Conservation (phyloP, 92 coral and sea anemone species). For the Zoanthus gigantus region DNA sequence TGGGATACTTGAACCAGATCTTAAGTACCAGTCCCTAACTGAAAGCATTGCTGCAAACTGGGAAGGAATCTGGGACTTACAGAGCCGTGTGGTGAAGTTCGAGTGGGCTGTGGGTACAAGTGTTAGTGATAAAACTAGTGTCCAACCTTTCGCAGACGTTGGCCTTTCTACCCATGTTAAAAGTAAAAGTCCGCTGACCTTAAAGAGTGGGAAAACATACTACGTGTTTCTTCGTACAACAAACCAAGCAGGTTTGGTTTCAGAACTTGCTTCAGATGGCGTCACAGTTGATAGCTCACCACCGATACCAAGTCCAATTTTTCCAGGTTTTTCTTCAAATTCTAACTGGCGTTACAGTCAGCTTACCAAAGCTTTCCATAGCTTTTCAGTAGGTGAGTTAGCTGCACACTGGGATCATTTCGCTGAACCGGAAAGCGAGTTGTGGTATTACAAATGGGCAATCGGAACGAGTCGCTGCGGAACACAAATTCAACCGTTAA, state of each 20-base stretch:
- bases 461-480: conserved; percentile 88
- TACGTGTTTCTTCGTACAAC: conserved; percentile 71
- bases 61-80: conserved; percentile 96
- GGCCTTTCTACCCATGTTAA: conserved; percentile 87
- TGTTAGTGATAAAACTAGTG: conserved; percentile 45
- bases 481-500: conserved; percentile 85
- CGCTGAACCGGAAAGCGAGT: conserved; percentile 82
- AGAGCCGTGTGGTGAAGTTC: conserved; percentile 81
- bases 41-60: conserved; percentile 88
- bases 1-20: conserved; percentile 90
- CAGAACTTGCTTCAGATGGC: conserved; percentile 82
- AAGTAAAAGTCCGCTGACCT: conserved; percentile 58
- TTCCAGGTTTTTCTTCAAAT: conserved; percentile 62
- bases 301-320: conserved; percentile 68
- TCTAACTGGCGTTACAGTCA: conserved; percentile 54
- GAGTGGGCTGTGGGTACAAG: conserved; percentile 87
- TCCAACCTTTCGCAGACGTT: conserved; percentile 69
- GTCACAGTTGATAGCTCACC: conserved; percentile 85
- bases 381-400: conserved; percentile 56
- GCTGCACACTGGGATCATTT: conserved; percentile 80
- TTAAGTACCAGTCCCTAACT: conserved; percentile 79
- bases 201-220: conserved; percentile 77
- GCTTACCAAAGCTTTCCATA: conserved; percentile 58
- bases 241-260: conserved; percentile 79
- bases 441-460: conserved; percentile 97